A percentile compares a stretch with the other conserved stretches of the same genome.
phyloP scores from a whole-genome alignment of 2,888 invertebrate genomes.

The Cantharis lateralis region DNA sequence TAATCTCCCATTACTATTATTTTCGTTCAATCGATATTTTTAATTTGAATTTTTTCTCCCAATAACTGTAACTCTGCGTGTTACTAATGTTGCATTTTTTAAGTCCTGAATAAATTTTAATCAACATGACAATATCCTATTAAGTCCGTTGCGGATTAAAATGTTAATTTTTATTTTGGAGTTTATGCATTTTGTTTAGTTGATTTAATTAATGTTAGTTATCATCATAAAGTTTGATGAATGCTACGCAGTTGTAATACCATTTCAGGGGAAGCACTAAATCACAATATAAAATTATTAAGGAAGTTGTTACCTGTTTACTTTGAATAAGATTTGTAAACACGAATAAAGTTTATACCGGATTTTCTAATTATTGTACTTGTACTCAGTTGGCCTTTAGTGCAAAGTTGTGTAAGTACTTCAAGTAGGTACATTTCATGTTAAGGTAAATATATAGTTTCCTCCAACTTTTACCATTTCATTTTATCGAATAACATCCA shows the following conservation, averaged over 20 bases:
- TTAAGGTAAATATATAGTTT: background rate
- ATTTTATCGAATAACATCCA: background rate
- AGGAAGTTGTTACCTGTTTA: slow-evolving; percentile 17
- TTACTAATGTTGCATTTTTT: background rate
- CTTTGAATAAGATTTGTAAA: slow-evolving; percentile 15
- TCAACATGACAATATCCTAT: background rate
- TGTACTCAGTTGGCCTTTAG: slow-evolving; percentile 5
- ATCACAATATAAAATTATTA: background rate
- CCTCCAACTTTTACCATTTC: background rate
- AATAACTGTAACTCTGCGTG: background rate
- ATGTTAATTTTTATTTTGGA: background rate
- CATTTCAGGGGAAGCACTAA: slow-evolving; percentile 1
- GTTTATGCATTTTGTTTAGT: background rate
- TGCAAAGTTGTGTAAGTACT: slow-evolving; percentile 5
- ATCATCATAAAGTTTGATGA: background rate
- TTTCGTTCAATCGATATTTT: background rate
- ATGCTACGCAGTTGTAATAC: background rate
- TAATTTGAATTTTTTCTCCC: background rate
- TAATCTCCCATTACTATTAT: background rate
- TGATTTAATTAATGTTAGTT: background rate
- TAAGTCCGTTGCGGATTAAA: background rate
- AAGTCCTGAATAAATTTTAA: background rate
- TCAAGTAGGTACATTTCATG: background rate
- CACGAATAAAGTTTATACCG: slow-evolving; percentile 6
- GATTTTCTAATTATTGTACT: background rate